These are phyloP conservation scores for Caenorhabditis auriculariae DNA, from an alignment of 2,888 invertebrate genomes.

Conservation along the genomic window DNA sequence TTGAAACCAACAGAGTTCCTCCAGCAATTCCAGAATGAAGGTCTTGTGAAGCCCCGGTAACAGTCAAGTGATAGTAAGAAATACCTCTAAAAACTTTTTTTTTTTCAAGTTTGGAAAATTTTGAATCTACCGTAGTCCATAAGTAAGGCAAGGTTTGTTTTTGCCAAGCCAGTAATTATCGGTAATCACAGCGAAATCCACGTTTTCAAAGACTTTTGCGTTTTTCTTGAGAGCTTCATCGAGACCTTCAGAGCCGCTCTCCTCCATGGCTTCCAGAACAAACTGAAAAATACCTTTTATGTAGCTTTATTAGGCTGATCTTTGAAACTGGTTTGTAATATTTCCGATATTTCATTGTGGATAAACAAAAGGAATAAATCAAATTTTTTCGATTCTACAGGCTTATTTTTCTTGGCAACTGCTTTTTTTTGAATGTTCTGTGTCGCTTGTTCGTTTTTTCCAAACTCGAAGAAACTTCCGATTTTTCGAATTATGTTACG, in stretches of 20 bases:
- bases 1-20: conserved; percentile 81
- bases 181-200: conserved; percentile 94
- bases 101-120: not conserved
- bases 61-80: conserved; percentile 81
- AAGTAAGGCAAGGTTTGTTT: conserved; percentile 93
- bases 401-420: no score
- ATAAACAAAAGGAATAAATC: no score
- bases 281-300: conserved; percentile 73
- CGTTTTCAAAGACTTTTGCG: conserved; percentile 66
- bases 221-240: conserved; percentile 76
- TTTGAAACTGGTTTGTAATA: no score
- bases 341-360: no score
- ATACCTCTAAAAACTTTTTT: conserved; percentile 70
- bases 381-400: no score
- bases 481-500: not conserved
- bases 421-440: no score
- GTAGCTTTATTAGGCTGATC: not conserved
- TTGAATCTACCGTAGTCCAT: conserved; percentile 74
- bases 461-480: no score
- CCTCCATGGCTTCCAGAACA: conserved; percentile 97
- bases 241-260: conserved; percentile 92
- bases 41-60: conserved; percentile 79
- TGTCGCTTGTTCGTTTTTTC: no score
- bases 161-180: conserved; percentile 99
- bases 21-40: conserved; percentile 94